These are phyloP conservation scores for Melanchra persicariae DNA, from an alignment of 2,888 invertebrate species.

Conservation along the genomic window DNA sequence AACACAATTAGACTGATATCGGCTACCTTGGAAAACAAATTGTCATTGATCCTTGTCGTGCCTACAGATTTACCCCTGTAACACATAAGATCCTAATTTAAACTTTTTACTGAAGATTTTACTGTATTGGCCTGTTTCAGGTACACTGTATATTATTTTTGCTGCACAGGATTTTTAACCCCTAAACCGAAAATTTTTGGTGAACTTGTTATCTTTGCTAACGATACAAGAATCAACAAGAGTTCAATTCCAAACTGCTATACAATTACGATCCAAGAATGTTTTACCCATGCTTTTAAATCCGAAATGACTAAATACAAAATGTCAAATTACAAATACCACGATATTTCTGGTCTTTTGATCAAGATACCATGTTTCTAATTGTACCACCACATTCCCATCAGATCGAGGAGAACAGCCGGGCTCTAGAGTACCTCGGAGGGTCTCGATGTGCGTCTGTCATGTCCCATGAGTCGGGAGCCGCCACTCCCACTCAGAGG, in stretches of 20 bases:
- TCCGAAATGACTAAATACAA: not conserved
- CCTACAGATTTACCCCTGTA: not conserved
- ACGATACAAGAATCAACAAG: not conserved
- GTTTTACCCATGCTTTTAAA: constrained; percentile 16
- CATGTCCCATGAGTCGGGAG: constrained; percentile 95
- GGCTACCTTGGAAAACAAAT: not conserved
- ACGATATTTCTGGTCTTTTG: not conserved
- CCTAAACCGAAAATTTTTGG: constrained; percentile 6
- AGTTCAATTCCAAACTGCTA: constrained; percentile 29
- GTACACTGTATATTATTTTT: constrained; percentile 9
- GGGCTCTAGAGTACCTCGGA: constrained; percentile 96
- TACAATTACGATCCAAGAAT: not conserved
- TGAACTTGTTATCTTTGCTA: not conserved
- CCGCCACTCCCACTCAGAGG: constrained; percentile 91
- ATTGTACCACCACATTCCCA: not conserved
- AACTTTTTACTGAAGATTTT: not conserved
- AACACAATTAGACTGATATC: constrained; percentile 19
- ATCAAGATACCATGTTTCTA: not conserved
- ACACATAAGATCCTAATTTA: constrained; percentile 16
- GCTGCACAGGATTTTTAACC: not conserved
- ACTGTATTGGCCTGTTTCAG: constrained; percentile 8
- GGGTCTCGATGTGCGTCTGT: constrained; percentile 95
- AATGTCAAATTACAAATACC: not conserved
- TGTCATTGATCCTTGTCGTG: not conserved
- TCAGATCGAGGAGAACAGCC: constrained; percentile 98